Evolutionary conservation across 2,113 vertebrate species (phyloP), one percentile per base, ranked within the genome.

Genomic region (Triplophysa tibetana): DNA sequence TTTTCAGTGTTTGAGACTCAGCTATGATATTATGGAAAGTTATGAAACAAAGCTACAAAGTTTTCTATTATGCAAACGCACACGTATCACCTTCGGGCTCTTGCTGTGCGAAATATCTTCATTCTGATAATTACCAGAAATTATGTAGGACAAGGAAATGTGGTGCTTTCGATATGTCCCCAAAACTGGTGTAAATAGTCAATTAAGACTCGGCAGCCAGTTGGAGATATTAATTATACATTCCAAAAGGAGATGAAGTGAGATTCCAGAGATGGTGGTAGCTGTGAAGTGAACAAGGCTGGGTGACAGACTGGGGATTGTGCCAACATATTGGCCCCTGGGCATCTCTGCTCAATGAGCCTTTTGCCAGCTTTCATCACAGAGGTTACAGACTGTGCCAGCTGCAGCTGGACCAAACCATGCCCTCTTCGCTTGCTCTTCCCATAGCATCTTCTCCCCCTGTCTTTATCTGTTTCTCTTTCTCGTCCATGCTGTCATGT

Each of bases 211-310:
- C 69, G 45, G 61, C 56, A 81, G 69, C 80, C 79, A 78, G 50
- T 79, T 79, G 61, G 41, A 82, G 70, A 62, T 84, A 81, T 84
- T 81, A 82, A 82, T 82, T 84, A 82, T 79, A 69, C 66, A 79
- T 82, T 85, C 65, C 60, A 72, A 75, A 74, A 73, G 41, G 78
- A 79, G 66, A 84, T 78, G 72, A 67, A 82, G 80, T 79, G 41
- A 72, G 72, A 82, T 85, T 80, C 61, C 67, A 82, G 54, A 80
- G 54, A 82, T 79, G 50, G 61, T 66, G 43, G 78, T 65, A 66
- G 54, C 66, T 80, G 61, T 67, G 63, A 21, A 80, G 75, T 76
- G 69, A 41, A 79, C 78, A 41, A 73, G 63, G 26, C 63, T 73
- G 48, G 81, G 68, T 85, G 84, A 84, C 82, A 82, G 86, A 78